These are phyloP conservation scores for Limnephilus auricula DNA, from an alignment of 2,888 invertebrate species.

Conservation along the genomic window DNA sequence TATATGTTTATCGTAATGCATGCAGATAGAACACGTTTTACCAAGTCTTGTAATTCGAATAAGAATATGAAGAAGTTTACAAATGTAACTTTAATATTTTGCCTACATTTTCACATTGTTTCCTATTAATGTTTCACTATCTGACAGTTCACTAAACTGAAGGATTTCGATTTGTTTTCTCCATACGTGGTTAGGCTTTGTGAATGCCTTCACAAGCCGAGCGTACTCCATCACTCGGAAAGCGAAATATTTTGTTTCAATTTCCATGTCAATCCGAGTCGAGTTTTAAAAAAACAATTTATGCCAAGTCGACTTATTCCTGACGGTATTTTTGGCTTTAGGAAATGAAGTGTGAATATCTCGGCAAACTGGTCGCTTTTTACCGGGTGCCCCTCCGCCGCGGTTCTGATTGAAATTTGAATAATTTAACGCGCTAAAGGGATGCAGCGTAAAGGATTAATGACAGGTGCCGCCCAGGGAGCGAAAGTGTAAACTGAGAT, in stretches of 20 bases:
- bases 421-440: slow-evolving; percentile 50
- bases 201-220: not conserved
- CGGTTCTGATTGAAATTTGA: slow-evolving; percentile 53
- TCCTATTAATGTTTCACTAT: not conserved
- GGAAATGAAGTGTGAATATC: slow-evolving; percentile 37
- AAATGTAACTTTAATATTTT: too few species aligned
- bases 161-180: too few species aligned
- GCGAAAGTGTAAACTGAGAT: slow-evolving; percentile 34
- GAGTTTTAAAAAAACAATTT: not conserved
- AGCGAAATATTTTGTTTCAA: slow-evolving; percentile 17
- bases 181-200: not conserved
- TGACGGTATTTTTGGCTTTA: not conserved
- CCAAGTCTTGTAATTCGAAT: too few species aligned
- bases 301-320: slow-evolving; percentile 15
- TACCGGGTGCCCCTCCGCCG: slow-evolving; percentile 16
- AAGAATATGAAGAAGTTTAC: too few species aligned
- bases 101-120: not conserved
- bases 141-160: not conserved
- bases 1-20: too few species aligned
- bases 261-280: not conserved
- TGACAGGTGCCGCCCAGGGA: slow-evolving; percentile 46
- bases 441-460: slow-evolving; percentile 39
- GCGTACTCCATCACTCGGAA: not conserved
- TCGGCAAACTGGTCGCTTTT: slow-evolving; percentile 27
- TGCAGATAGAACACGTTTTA: too few species aligned